Base-by-base conservation (phyloP, 2,797 vertebrate species). In the Enteromius thamalakanensis region DNA sequence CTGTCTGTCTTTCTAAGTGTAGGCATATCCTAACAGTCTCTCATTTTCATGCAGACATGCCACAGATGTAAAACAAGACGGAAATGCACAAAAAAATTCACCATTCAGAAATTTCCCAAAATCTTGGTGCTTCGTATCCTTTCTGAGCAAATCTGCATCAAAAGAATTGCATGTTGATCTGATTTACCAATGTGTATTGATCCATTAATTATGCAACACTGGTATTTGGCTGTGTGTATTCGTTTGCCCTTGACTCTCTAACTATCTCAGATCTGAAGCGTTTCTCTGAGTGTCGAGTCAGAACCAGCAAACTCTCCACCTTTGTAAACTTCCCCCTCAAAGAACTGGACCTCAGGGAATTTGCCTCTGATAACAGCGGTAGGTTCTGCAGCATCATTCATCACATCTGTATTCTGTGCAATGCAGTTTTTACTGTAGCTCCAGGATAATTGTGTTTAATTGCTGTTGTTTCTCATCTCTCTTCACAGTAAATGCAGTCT, bases 111-210 rank as follows among this genome's bases (percentile, higher is more conserved):
- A 93, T 99, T 98, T 89, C 98, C 98, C 76, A 97, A 97, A 92
- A 95, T 99, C 89, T 94, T 99, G 49, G 97, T 99, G 87, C 96
- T 99, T 80, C 97, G 97, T 99, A 99, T 99, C 97, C 96, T 97
- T 95, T 69, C n/a, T 19, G 37, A 80, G 34, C 70, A 29, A 58
- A 64, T 42, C 26, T 17, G 15, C 21, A 65, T 32, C 7, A 17
- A 62, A 84, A 69, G 37, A 29, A 23, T 55, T n/a, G 71, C 12
- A 37, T 58, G 7, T 23, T 10, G 3, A 37, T 10, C 19, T 68
- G 2, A 68, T 40, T 37, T 55, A 23, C 32, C 12, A 4, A n/a
- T 51, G 19, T 23, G 49, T 55, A 55, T 17, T 37, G 12, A 53
- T 37, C 8, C 10, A 62, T 49, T 65, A 7, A 34, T 15, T 29